Base-by-base conservation (phyloP, 2,113 vertebrate species). In the Etheostoma spectabile region DNA sequence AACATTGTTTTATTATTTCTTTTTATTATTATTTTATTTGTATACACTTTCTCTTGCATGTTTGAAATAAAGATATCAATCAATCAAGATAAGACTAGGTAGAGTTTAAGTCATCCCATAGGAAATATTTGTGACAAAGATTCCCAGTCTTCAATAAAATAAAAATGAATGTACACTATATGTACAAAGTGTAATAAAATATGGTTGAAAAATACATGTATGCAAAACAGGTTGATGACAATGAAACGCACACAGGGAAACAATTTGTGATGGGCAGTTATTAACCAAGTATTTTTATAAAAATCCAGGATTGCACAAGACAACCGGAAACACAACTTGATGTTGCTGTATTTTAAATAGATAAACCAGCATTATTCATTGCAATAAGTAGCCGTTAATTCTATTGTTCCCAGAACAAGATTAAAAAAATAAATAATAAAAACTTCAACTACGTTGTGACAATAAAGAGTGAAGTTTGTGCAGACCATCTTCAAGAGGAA, bases 401-500 rank as follows among this genome's bases (percentile, higher is more conserved):
- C 16, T 2, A 33, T 18, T 15, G 19, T 60, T 73, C 45, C 30
- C 66, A 6, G 0, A 38, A 38, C 30, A 51, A 16, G 45, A 30
- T 30, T 67, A 19, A 16, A 51, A 30, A 24, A 3, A 35, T 21
- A 38, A 69, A 69, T 69, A 69, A 69, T 69, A 35, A 35, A 35
- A 35, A 7, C 6, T 53, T 38, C 38, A 35, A 7, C 6, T 53
- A 53, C 38, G 49, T 55, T 53, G 27, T 52, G 49, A 22, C 30
- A 69, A 69, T 35, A 53, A n/a, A n/a, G 11, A 51, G 46, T 51
- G 46, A 33, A 74, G 24, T 24, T 7, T 8, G 13, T 14, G n/a
- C 19, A 38, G 19, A 19, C 3, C 7, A n/a, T 68, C 11, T 38
- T 22, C 27, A 42, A 14, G n/a, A 18, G 22, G 22, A 69, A 22